These are phyloP conservation scores for Metallyticus violacea DNA, from an alignment of 2,888 invertebrate genomes.

Conservation along the genomic window DNA sequence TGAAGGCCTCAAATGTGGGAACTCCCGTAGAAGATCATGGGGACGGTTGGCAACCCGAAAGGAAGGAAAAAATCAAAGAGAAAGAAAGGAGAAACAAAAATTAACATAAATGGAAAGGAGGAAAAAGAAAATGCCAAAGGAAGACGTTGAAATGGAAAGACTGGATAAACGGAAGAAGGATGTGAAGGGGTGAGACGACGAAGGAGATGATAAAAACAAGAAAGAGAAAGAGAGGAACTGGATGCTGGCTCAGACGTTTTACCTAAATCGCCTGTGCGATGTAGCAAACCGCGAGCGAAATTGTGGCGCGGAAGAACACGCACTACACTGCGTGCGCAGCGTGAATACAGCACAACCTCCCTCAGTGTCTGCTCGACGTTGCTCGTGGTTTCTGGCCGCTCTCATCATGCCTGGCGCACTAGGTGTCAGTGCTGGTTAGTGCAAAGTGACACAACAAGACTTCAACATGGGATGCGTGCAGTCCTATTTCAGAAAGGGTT, in stretches of 20 bases:
- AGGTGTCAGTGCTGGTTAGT: background rate
- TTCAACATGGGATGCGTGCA: conserved; percentile 35
- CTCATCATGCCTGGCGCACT: background rate
- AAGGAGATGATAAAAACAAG: background rate
- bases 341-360: background rate
- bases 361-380: background rate
- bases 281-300: background rate
- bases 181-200: background rate
- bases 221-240: background rate
- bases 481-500: conserved; percentile 37
- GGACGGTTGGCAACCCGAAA: no score
- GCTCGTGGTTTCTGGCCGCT: background rate
- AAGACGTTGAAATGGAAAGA: background rate
- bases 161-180: background rate
- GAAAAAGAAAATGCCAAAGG: background rate
- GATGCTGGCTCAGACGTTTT: no score
- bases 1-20: no score
- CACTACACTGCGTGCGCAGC: background rate
- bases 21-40: no score
- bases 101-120: no score
- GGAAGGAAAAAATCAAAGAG: no score
- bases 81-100: no score
- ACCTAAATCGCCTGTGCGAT: background rate
- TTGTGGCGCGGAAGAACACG: background rate
- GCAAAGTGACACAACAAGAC: background rate